These are phyloP conservation scores for Argya squamiceps DNA, from an alignment of 2,797 vertebrate species.

Conservation along the genomic window DNA sequence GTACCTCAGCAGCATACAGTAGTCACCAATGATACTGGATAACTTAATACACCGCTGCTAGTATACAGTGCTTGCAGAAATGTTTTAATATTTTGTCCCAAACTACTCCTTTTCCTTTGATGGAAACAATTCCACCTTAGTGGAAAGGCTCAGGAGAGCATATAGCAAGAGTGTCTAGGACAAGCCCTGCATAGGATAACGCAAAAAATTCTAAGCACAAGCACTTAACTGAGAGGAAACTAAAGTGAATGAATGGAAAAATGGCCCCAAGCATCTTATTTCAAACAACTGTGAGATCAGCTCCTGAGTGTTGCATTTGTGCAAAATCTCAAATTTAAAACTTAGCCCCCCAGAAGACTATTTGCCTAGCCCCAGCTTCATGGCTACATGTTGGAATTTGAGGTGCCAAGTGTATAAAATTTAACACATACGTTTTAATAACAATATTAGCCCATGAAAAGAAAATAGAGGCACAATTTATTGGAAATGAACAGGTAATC, in stretches of 20 bases:
- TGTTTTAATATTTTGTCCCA: not conserved
- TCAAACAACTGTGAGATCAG: slow-evolving; percentile 24
- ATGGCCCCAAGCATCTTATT: not conserved
- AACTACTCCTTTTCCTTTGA: not conserved
- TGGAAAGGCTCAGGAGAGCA: slow-evolving; percentile 2
- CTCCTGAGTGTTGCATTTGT: not conserved
- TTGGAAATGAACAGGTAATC: slow-evolving; percentile 5
- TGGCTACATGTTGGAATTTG: not conserved
- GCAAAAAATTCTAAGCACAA: slow-evolving; percentile 3
- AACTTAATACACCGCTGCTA: not conserved
- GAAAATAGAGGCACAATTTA: slow-evolving; percentile 17
- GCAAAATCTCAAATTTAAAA: slow-evolving; percentile 24
- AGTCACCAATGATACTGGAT: not conserved
- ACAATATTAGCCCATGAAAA: not conserved
- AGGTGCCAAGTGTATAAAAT: not conserved
- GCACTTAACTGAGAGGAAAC: not conserved
- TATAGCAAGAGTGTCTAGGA: not conserved
- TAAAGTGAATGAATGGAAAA: not conserved
- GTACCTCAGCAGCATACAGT: not conserved
- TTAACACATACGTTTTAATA: slow-evolving; percentile 38
- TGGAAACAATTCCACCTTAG: not conserved
- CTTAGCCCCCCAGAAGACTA: not conserved
- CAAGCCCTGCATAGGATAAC: not conserved
- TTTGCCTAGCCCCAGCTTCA: not conserved
- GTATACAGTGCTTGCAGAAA: not conserved